Evolutionary conservation across 2,113 vertebrate species (phyloP).

Genomic region (Nothobranchius kuhntae): DNA sequence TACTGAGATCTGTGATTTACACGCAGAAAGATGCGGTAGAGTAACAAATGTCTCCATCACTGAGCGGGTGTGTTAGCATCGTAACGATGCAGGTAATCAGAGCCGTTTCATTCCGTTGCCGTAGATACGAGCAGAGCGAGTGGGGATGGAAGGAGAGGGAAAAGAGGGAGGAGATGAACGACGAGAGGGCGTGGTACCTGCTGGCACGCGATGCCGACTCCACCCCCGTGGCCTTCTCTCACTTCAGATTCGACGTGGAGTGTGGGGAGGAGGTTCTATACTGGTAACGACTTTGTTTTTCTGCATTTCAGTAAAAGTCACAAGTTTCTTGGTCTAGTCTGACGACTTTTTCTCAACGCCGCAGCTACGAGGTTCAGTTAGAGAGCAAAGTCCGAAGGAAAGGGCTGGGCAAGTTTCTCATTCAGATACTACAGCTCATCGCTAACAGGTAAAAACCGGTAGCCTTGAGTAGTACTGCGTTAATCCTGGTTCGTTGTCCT

Average conservation of each 20-base stretch:
- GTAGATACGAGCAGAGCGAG: conserved; percentile 91
- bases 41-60: neutral
- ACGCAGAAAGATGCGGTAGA: too few species aligned
- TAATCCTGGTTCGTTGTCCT: too few species aligned
- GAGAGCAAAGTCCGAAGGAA: conserved; percentile 88
- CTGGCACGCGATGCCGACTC: conserved; percentile 83
- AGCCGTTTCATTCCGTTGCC: neutral
- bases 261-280: conserved; percentile 93
- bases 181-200: conserved; percentile 92
- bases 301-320: neutral
- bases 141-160: conserved; percentile 96
- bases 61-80: too few species aligned
- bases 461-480: too few species aligned
- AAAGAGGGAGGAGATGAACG: conserved; percentile 91
- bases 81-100: neutral
- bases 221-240: conserved; percentile 87
- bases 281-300: conserved; percentile 75
- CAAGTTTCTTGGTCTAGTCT: neutral
- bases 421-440: conserved; percentile 93
- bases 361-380: conserved; percentile 92
- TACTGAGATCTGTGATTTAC: neutral
- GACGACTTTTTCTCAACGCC: neutral
- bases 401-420: conserved; percentile 93
- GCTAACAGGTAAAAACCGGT: conserved; percentile 85
- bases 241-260: conserved; percentile 93